Evolutionary conservation across 1,140 invertebrate species (phyloP).

Genomic region (Musca domestica): DNA sequence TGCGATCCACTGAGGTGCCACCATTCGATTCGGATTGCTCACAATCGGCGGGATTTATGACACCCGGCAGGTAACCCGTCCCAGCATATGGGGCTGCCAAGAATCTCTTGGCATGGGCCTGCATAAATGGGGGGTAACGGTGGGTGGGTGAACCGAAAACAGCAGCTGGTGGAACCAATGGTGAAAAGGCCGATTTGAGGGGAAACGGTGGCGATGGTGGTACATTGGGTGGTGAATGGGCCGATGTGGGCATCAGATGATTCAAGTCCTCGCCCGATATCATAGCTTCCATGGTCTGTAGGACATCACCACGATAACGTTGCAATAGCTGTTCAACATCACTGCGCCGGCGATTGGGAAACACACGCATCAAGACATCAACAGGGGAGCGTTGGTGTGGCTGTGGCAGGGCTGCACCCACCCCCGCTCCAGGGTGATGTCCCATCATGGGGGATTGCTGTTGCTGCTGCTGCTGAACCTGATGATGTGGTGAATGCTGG

Average conservation of each 20-base stretch:
- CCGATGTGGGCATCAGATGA: conserved; percentile 29
- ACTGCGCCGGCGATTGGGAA: conserved; percentile 76
- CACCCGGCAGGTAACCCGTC: conserved; percentile 75
- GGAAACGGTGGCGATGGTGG: conserved; percentile 55
- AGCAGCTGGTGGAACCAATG: conserved; percentile 59
- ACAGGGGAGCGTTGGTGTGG: conserved; percentile 64
- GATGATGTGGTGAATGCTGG: conserved; percentile 37
- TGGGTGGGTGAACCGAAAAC: conserved; percentile 56
- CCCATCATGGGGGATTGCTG: conserved; percentile 40
- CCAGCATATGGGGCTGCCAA: conserved; percentile 78
- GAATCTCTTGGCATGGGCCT: conserved; percentile 65
- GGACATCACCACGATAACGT: conserved; percentile 78
- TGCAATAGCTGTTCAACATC: conserved; percentile 81
- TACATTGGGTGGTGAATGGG: conserved; percentile 37
- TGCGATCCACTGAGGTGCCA: conserved; percentile 34
- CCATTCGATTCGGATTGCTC: conserved; percentile 51
- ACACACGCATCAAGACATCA: conserved; percentile 75
- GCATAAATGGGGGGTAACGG: conserved; percentile 52
- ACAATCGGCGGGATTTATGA: conserved; percentile 64
- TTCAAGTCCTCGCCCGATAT: conserved; percentile 64
- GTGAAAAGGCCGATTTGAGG: conserved; percentile 73
- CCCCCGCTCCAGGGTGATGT: conserved; percentile 29
- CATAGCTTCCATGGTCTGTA: conserved; percentile 87
- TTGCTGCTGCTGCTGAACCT: conserved; percentile 48
- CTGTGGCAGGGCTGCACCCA: conserved; percentile 28